Evolutionary conservation across 2,113 vertebrate species (phyloP).

Genomic region (Myotis lucifugus): DNA sequence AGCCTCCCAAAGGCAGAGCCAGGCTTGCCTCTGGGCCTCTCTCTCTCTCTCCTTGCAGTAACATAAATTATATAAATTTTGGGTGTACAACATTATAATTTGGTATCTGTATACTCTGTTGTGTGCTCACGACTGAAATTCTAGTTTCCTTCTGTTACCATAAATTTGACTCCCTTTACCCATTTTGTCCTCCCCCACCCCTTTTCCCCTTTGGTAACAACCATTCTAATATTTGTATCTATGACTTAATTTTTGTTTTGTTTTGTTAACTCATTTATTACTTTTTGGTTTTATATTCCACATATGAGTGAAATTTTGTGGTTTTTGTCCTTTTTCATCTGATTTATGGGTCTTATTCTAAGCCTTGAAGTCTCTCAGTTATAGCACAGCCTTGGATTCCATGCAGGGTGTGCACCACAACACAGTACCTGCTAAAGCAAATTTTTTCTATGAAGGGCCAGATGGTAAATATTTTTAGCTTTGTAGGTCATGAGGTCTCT

Average conservation of each 20-base stretch:
- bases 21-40: not conserved
- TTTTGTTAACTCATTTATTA: not conserved
- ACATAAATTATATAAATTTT: not conserved
- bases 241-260: not conserved
- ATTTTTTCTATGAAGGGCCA: not conserved
- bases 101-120: not conserved
- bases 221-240: not conserved
- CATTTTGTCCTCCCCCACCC: not conserved
- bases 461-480: not conserved
- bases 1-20: not conserved
- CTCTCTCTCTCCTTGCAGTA: not conserved
- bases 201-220: not conserved
- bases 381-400: rapidly evolving
- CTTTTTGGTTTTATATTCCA: not conserved
- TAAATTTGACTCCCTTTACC: not conserved
- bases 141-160: not conserved
- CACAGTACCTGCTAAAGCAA: not conserved
- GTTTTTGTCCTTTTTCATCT: not conserved
- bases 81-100: not conserved
- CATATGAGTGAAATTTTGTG: not conserved
- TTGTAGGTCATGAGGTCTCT: not conserved
- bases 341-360: not conserved
- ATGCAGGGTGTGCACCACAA: rapidly evolving
- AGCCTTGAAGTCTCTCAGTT: not conserved
- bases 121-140: not conserved